These are phyloP conservation scores for Psettodes erumei DNA, from an alignment of 2,113 vertebrate genomes.

Conservation along the genomic window DNA sequence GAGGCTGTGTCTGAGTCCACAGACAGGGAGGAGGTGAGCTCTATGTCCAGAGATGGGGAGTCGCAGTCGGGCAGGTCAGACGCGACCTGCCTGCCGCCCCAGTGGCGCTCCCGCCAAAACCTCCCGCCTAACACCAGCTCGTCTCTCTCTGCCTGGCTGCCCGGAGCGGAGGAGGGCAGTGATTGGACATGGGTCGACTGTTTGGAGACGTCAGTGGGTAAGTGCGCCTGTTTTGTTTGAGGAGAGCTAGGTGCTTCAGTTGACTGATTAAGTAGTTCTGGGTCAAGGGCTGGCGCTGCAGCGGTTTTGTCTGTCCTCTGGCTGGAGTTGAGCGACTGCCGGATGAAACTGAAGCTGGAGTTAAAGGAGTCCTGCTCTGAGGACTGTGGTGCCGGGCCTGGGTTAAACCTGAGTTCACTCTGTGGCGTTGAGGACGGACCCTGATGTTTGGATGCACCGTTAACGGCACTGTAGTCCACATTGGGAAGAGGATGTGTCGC, in stretches of 20 bases:
- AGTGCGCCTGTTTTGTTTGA: conserved; percentile 27
- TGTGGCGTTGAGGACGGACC: not conserved
- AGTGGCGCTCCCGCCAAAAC: conserved; percentile 68
- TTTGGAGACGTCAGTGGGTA: conserved; percentile 24
- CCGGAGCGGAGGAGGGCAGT: not conserved
- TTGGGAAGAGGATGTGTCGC: not conserved
- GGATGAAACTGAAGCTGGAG: conserved; percentile 94
- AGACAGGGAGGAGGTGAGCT: conserved; percentile 78
- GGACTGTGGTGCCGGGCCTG: not conserved
- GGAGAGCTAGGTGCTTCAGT: conserved; percentile 12
- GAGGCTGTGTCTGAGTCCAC: conserved; percentile 80
- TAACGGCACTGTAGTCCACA: conserved; percentile 10
- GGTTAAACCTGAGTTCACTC: conserved; percentile 31
- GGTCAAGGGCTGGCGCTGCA: not conserved
- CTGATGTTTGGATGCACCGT: conserved; percentile 8
- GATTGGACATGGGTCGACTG: conserved; percentile 31
- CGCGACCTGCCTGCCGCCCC: conserved; percentile 36
- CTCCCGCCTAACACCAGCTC: conserved; percentile 31
- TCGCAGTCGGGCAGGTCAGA: conserved; percentile 68
- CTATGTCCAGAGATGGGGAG: conserved; percentile 71
- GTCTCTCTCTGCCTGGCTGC: conserved; percentile 34
- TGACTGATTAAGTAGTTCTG: conserved; percentile 21
- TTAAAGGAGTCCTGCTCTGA: conserved; percentile 72
- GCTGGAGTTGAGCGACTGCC: conserved; percentile 79
- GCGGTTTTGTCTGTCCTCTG: conserved; percentile 35